phyloP scores from a whole-genome alignment of 2,888 invertebrate genomes.

The Drosophila anomelani region DNA sequence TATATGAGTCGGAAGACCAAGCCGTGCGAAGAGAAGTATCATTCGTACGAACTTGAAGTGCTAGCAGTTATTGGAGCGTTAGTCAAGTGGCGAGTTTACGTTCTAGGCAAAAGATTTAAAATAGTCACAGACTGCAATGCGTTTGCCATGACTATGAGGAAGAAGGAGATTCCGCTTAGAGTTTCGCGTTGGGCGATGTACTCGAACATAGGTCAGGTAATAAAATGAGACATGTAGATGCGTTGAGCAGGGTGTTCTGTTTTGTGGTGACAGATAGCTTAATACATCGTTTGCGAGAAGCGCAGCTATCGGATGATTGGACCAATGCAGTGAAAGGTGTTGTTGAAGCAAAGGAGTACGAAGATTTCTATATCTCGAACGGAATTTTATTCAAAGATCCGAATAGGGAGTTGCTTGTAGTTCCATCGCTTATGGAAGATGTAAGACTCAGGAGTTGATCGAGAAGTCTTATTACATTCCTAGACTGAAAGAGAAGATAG shows the following conservation, averaged over 20 bases:
- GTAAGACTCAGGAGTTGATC: neutral
- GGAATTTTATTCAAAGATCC: neutral
- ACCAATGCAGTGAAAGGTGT: neutral
- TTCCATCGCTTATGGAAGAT: neutral
- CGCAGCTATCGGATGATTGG: neutral
- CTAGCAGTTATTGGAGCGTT: neutral
- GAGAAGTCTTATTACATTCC: too few species aligned
- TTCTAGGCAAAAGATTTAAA: too few species aligned
- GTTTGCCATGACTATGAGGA: too few species aligned
- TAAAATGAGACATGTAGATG: too few species aligned
- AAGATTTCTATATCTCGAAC: neutral
- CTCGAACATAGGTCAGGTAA: too few species aligned
- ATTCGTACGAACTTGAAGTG: neutral
- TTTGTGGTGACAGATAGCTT: slow-evolving; percentile 14
- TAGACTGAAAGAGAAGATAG: too few species aligned
- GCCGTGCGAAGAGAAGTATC: neutral
- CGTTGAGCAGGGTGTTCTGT: too few species aligned
- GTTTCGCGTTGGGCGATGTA: too few species aligned
- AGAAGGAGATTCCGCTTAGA: too few species aligned
- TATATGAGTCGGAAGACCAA: neutral
- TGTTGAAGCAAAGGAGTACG: neutral
- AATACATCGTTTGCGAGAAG: slow-evolving; percentile 1
- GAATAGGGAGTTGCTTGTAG: neutral
- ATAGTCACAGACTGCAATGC: too few species aligned
- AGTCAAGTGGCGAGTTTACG: too few species aligned